Conservation (phyloP, 2,888 invertebrate species). For the Plemyria rubiginata region DNA sequence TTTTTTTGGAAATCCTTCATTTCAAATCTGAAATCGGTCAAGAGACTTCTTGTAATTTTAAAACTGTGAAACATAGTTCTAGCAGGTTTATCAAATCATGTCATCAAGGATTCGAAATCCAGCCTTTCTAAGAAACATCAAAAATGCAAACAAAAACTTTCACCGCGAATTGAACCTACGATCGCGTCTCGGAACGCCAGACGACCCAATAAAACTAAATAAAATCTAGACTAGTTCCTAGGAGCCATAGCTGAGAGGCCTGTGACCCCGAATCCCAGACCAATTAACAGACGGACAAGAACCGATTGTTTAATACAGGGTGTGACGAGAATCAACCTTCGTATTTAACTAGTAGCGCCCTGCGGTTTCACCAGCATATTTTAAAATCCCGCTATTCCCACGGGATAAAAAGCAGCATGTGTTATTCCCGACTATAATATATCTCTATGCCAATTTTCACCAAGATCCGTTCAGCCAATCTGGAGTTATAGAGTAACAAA, state of each 20-base stretch:
- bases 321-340: not conserved
- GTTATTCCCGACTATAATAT: no score
- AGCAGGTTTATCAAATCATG: not conserved
- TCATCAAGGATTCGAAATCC: not conserved
- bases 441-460: no score
- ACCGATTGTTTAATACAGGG: conserved; percentile 26
- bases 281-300: conserved; percentile 29
- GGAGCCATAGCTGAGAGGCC: conserved; percentile 32
- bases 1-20: no score
- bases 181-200: conserved; percentile 20
- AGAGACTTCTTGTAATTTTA: not conserved
- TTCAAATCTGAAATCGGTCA: not conserved
- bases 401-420: no score
- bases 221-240: conserved; percentile 26
- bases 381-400: no score
- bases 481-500: no score
- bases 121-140: conserved; percentile 6
- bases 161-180: conserved; percentile 13
- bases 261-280: conserved; percentile 31
- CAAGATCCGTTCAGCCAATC: no score
- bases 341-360: no score
- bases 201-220: conserved; percentile 27
- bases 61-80: not conserved
- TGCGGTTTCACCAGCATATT: no score
- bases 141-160: conserved; percentile 20